Base-by-base conservation (phyloP, 1,140 invertebrate genomes). In the Tetragnatha versicolor region DNA sequence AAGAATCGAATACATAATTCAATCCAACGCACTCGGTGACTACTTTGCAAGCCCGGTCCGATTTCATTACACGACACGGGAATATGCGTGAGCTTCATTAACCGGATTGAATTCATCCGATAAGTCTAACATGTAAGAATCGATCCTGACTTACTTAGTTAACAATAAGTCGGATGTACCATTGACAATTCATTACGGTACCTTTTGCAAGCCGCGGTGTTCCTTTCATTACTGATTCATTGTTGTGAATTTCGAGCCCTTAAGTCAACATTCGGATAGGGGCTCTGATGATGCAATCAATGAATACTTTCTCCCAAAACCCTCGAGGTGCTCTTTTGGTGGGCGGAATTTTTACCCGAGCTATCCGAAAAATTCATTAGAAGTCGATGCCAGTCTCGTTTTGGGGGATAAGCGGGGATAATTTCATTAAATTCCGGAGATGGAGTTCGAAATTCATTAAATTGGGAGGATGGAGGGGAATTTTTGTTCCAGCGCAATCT, bases 151-250 rank as follows among this genome's bases (percentile, higher is more conserved):
- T 25, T 27, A 58, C 17, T 58, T 33, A 58, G 55, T 58, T 58
- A 58, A 58, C 29, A 31, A 20, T 2, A 20, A n/a, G n/a, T n/a
- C 7, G 27, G 14, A 58, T 17, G 29, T 31, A n/a, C 53, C 27
- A 58, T 58, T 33, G 55, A 31, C n/a, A 17, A 58, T 58, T 33
- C 55, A 58, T 58, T 58, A 58, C 29, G 4, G 31, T 2, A 3
- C 29, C 9, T 31, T n/a, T 58, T 58, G 20, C 20, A 31, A 2
- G 29, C 17, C 31, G 14, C 20, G 55, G 35, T n/a, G 5, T 33
- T 58, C 55, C 35, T 58, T 58, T 58, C 55, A 58, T 58, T 58
- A 58, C 29, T 9, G 17, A 58, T 14, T 58, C 55, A 58, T 58
- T 58, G 55, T n/a, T 9, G 7, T n/a, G 29, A 14, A 33, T 20